Conservation (phyloP, 2,888 invertebrate genomes). For the Idaea biselata region DNA sequence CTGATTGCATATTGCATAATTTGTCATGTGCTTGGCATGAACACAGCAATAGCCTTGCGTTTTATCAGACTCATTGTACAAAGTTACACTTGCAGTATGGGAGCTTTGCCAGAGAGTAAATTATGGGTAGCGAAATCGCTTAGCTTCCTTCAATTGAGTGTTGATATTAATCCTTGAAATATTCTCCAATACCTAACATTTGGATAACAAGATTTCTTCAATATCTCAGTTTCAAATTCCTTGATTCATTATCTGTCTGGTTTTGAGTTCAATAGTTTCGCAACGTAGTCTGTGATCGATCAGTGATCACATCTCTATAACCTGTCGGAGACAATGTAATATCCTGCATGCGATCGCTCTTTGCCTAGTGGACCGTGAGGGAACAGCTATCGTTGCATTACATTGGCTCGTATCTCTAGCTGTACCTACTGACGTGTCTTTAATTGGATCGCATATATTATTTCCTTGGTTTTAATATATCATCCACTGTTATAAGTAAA, state of each 20-base stretch:
- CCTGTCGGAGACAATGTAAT: conserved; percentile 8
- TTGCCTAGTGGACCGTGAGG: conserved; percentile 4
- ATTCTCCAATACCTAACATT: neutral
- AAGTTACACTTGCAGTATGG: conserved; percentile 14
- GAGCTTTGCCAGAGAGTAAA: conserved; percentile 26
- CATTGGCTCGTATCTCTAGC: neutral
- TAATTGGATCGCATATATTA: neutral
- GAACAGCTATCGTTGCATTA: neutral
- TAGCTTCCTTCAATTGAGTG: conserved; percentile 23
- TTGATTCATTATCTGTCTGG: too few relatives aligned
- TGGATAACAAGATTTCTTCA: too few relatives aligned
- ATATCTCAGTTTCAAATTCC: too few relatives aligned
- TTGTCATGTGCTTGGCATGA: conserved; percentile 11
- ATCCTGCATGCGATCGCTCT: conserved; percentile 9
- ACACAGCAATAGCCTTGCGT: conserved; percentile 19
- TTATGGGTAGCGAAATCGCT: conserved; percentile 16
- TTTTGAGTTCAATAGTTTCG: too few relatives aligned
- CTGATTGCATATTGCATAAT: conserved; percentile 1
- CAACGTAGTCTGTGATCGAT: too few relatives aligned
- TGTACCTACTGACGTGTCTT: neutral
- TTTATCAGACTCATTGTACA: conserved; percentile 25
- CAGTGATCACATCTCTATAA: neutral
- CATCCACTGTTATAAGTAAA: neutral
- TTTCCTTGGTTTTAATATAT: neutral
- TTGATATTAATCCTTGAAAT: conserved; percentile 10